Evolutionary conservation across 2,888 invertebrate species (phyloP), one percentile per base, ranked within the genome.

Genomic region (Diabrotica balteata): DNA sequence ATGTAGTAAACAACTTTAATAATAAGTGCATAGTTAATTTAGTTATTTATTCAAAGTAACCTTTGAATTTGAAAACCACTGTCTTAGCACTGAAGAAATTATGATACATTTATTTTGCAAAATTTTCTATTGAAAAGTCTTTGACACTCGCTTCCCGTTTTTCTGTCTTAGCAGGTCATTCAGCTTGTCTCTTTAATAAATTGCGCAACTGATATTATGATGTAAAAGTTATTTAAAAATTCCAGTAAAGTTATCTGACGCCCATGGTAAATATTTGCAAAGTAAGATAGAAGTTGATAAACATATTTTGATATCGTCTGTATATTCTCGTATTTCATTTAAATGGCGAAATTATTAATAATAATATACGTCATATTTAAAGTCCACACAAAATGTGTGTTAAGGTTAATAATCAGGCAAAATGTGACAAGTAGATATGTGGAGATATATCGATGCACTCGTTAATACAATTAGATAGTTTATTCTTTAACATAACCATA

Each of bases 191-290:
- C 49, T 64, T 59, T 52, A 52, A 64, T 32, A 64, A 64, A 52
- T 58, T 17, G 46, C 57, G 66, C 61, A 66, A 69, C 47, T 43
- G 47, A 52, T 47, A 68, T 58, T 58, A 50, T 58, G 45, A 59
- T 64, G 58, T 58, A 64, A 58, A 64, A 64, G 45, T 51, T 58
- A 64, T 59, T 64, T 66, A 61, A 63, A 65, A 71, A 72, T 71
- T 72, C 72, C 72, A 62, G 61, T 64, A 59, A 62, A 71, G 68
- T 68, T 66, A 70, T 70, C 64, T 64, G 67, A 71, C 63, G 68
- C 68, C 63, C 58, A 57, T 62, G 68, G 67, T 70, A 72, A 72
- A 72, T 72, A 72, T 72, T 72, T 72, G 72, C 72, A 60, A 72
- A 67, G 66, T 72, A 72, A 72, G 72, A 72, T 69, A 69, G 69